Conservation (phyloP, 1,140 invertebrate genomes). For the Zophobas morio region DNA sequence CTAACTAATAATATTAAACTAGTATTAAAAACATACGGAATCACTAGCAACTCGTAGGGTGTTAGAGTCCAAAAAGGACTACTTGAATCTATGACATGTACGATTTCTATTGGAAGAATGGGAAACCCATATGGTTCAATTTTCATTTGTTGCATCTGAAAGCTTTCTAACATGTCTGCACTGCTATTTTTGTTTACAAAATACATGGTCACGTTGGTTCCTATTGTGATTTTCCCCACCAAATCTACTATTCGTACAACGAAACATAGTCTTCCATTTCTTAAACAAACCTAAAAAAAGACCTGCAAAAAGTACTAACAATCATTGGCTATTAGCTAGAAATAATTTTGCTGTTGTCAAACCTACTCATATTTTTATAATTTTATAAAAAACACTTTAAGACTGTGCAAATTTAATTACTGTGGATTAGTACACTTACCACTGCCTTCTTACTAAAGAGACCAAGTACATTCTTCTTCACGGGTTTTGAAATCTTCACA, state of each 20-base stretch:
- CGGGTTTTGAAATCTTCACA: conserved; percentile 61
- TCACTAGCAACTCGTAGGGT: conserved; percentile 67
- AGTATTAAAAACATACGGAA: conserved; percentile 45
- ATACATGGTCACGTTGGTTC: conserved; percentile 58
- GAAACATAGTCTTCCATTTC: conserved; percentile 61
- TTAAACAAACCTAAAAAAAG: conserved; percentile 58
- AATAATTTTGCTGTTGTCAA: too few species aligned
- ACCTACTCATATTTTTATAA: too few species aligned
- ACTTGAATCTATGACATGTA: conserved; percentile 73
- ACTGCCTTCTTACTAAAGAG: conserved; percentile 63
- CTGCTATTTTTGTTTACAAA: conserved; percentile 59
- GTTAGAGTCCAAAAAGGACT: conserved; percentile 73
- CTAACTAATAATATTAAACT: conserved; percentile 7
- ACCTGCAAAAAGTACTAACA: not conserved
- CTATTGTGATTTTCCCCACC: conserved; percentile 58
- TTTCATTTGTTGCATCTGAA: conserved; percentile 57
- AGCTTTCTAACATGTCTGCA: conserved; percentile 48
- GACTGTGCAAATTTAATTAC: too few species aligned
- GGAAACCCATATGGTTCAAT: conserved; percentile 68
- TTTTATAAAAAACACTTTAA: too few species aligned
- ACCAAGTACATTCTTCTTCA: conserved; percentile 49
- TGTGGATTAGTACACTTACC: conserved; percentile 49
- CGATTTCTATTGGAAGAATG: conserved; percentile 76
- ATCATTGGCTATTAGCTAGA: too few species aligned
- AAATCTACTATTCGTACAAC: conserved; percentile 61